Percentiles rank a stretch among this genome's conserved stretches.
Evolutionary conservation across 2,797 vertebrate species (phyloP).

Genomic region (Anas capensis): DNA sequence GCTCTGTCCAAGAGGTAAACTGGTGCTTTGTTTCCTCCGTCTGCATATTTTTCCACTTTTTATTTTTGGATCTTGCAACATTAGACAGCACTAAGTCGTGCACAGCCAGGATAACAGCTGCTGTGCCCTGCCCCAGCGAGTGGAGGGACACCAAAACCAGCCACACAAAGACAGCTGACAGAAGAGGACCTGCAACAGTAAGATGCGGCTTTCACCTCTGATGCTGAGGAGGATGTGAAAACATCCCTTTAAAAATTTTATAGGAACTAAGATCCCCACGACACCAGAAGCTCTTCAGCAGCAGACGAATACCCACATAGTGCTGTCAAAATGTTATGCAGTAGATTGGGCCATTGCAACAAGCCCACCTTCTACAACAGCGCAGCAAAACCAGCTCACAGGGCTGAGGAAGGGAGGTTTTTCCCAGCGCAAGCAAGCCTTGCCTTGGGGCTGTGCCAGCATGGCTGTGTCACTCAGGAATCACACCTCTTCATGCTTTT

Average conservation of each 20-base stretch:
- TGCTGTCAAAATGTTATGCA: fast-evolving
- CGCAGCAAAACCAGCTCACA: fast-evolving
- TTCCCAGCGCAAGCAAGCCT: fast-evolving
- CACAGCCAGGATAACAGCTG: not conserved
- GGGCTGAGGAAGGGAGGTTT: not conserved
- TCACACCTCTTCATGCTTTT: not conserved
- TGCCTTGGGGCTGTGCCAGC: not conserved
- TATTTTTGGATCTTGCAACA: constrained; percentile 51
- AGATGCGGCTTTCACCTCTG: not conserved
- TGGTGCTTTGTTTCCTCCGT: not conserved
- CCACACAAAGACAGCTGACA: fast-evolving
- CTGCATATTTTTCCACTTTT: not conserved
- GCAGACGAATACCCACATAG: fast-evolving
- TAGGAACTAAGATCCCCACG: not conserved
- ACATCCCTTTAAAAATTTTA: not conserved
- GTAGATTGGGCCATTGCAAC: fast-evolving
- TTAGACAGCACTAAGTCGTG: not conserved
- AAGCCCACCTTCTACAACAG: not conserved
- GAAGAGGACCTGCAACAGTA: not conserved
- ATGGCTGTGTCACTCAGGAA: fast-evolving
- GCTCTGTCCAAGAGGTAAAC: not conserved
- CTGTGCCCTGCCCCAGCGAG: fast-evolving
- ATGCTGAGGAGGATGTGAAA: not conserved
- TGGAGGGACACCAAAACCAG: not conserved
- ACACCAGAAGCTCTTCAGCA: not conserved